These are phyloP conservation scores for Apostichopus californicus DNA, from an alignment of 35 echinoderm and acorn worm genomes.

Conservation along the genomic window DNA sequence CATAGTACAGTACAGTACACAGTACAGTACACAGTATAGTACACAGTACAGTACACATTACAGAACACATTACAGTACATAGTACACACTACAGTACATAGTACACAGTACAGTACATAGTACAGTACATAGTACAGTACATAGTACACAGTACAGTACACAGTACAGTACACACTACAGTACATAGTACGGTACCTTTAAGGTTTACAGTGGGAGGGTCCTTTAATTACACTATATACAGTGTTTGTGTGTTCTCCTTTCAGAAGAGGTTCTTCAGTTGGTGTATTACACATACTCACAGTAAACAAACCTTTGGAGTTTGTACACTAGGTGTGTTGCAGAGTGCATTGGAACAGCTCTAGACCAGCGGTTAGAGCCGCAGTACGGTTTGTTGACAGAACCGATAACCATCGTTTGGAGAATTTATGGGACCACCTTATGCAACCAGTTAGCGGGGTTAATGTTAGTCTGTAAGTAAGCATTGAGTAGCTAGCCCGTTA, in stretches of 20 bases:
- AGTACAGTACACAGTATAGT: too few relatives aligned
- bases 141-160: too few relatives aligned
- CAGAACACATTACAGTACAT: too few relatives aligned
- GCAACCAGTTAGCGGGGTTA: not conserved
- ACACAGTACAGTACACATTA: too few relatives aligned
- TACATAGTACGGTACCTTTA: too few relatives aligned
- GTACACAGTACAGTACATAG: too few relatives aligned
- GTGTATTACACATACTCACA: not conserved
- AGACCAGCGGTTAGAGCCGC: not conserved
- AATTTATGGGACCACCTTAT: constrained; percentile 36
- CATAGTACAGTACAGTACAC: too few relatives aligned
- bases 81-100: too few relatives aligned
- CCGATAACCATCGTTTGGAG: not conserved
- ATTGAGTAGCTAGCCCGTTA: not conserved
- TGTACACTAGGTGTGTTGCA: constrained; percentile 22
- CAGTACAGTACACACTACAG: too few relatives aligned
- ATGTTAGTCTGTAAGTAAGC: not conserved
- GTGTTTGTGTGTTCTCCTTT: not conserved
- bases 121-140: too few relatives aligned
- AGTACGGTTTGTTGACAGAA: not conserved
- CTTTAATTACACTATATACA: too few relatives aligned
- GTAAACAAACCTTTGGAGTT: constrained; percentile 31
- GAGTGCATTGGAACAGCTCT: constrained; percentile 4
- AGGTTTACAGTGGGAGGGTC: too few relatives aligned
- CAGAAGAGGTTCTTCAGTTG: not conserved